Conservation (phyloP, 2,113 vertebrate species). For the Scomber colias region DNA sequence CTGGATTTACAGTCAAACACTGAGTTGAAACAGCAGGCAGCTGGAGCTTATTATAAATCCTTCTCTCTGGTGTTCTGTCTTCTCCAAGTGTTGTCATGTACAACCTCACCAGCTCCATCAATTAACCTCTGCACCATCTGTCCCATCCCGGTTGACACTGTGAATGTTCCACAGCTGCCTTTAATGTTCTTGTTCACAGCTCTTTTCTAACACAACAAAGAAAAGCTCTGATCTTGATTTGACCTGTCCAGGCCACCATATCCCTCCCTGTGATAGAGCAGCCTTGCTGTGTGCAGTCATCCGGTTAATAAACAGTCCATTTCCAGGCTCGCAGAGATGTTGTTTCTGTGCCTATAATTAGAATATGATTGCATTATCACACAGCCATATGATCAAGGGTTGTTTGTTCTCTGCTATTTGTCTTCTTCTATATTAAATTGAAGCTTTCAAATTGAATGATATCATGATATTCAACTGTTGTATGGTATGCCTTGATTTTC, state of each 20-base stretch:
- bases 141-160: no score
- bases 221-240: neutral
- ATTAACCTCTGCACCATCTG: neutral
- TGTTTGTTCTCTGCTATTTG: neutral
- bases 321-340: neutral
- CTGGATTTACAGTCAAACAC: no score
- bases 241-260: constrained; percentile 9
- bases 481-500: neutral
- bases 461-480: neutral
- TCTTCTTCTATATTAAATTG: neutral
- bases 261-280: neutral
- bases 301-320: neutral
- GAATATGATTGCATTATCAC: constrained; percentile 4
- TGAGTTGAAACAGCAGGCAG: neutral
- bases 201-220: neutral
- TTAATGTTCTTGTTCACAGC: no score
- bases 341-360: neutral
- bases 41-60: no score
- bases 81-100: neutral
- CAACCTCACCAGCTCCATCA: neutral
- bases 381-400: neutral
- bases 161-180: neutral
- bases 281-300: constrained; percentile 18
- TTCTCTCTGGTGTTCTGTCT: neutral
- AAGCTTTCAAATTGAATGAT: neutral